Evolutionary conservation across 2,888 invertebrate species (phyloP).

Genomic region (Andrena trimmerana): DNA sequence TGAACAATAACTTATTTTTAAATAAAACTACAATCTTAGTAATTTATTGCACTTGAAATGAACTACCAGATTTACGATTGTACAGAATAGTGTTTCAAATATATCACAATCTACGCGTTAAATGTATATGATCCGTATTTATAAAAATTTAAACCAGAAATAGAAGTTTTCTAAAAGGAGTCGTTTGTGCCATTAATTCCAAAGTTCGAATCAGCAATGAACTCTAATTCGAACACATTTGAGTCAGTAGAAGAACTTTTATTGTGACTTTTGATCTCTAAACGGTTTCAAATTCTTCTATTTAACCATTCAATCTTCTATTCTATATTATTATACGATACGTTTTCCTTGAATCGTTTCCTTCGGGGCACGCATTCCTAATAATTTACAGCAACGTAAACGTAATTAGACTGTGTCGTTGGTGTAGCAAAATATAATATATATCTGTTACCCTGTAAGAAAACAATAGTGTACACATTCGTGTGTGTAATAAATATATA

Average conservation of each 20-base stretch:
- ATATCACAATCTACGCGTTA: background rate
- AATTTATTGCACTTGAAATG: too few relatives aligned
- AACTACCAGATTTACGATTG: too few relatives aligned
- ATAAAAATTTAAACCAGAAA: background rate
- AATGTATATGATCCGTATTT: background rate
- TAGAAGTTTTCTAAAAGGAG: background rate
- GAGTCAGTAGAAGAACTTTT: background rate
- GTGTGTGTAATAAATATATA: constrained; percentile 74
- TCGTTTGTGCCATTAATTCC: constrained; percentile 52
- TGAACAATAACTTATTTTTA: too few relatives aligned
- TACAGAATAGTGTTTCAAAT: background rate
- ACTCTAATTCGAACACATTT: constrained; percentile 27
- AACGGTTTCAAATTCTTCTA: constrained; percentile 33
- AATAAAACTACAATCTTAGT: too few relatives aligned
- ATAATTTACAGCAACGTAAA: constrained; percentile 61
- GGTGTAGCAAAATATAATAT: constrained; percentile 63
- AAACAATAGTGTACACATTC: constrained; percentile 57
- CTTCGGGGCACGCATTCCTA: constrained; percentile 49
- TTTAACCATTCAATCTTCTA: constrained; percentile 49
- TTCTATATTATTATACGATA: constrained; percentile 43
- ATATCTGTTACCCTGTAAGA: constrained; percentile 52
- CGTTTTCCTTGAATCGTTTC: constrained; percentile 33
- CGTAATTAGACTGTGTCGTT: constrained; percentile 55
- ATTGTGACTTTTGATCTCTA: constrained; percentile 4
- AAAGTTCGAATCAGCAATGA: constrained; percentile 31